Base-by-base conservation (phyloP, 2,113 vertebrate species). In the Ciconia boyciana region DNA sequence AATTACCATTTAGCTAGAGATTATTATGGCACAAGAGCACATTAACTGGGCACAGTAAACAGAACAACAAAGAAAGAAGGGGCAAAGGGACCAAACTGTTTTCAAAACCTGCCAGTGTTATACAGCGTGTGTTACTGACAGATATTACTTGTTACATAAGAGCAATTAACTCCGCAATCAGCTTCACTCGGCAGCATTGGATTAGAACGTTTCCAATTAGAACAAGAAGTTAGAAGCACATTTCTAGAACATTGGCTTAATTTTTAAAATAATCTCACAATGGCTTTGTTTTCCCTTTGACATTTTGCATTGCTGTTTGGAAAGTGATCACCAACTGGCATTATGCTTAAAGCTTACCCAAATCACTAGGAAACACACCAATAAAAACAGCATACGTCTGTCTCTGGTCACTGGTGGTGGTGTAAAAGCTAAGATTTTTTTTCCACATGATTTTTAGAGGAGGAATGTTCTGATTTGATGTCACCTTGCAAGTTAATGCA, bases 1-100 rank as follows among this genome's bases (percentile, higher is more conserved):
- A 98, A 99, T 99, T 99, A 99, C 97, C 97, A 98, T 98, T 98
- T 98, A 98, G 98, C 98, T 98, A 71, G 96, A 98, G 98, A 98
- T 98, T 98, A 99, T 98, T 97, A 97, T 98, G 98, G 98, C 98
- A 98, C 98, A 98, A 98, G 98, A 98, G 97, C 98, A 98, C 97
- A 98, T 98, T 98, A 98, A 98, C 98, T 97, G 97, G 97, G 97
- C 98, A 98, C 96, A 97, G 96, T 96, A 98, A 98, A 98, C 97
- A 98, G 86, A 98, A 98, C 97, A 98, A 98, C 98, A 98, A 97
- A 98, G 96, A 95, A 98, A 96, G 93, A 97, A 95, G 97, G 97
- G 97, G 97, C 98, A 98, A 98, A 97, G 94, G 94, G 96, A 97
- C 90, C 70, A 96, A 96, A 96, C 68, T 97, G 90, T 95, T 95